phyloP scores from a whole-genome alignment of 2,113 vertebrate genomes.

The Centropus unirufus region DNA sequence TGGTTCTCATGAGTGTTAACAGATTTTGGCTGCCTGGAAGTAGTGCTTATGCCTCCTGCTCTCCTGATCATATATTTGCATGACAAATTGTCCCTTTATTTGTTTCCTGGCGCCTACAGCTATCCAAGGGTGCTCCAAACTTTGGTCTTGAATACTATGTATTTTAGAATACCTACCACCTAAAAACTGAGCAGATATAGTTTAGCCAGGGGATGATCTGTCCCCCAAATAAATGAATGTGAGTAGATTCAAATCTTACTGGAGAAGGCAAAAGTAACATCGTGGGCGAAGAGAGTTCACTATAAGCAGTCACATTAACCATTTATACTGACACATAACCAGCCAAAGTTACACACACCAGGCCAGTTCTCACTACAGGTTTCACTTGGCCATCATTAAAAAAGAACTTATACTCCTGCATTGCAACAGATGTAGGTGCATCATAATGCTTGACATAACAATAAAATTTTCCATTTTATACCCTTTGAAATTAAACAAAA shows the following conservation, averaged over 20 bases:
- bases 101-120: not conserved
- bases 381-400: not conserved
- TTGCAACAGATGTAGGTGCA: not conserved
- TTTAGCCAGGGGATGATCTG: not conserved
- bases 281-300: not conserved
- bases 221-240: not conserved
- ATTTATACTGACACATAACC: not conserved
- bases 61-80: not conserved
- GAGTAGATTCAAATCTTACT: not conserved
- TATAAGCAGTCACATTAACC: not conserved
- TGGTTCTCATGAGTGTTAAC: not conserved
- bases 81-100: not conserved
- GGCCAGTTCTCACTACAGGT: not conserved
- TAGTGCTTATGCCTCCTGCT: not conserved
- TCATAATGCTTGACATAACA: not conserved
- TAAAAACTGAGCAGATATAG: not conserved
- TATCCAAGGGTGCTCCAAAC: not conserved
- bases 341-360: not conserved
- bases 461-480: not conserved
- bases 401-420: not conserved
- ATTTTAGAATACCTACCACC: not conserved
- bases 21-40: not conserved
- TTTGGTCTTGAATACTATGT: not conserved
- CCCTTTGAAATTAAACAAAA: not conserved
- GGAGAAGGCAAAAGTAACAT: not conserved